Conservation (phyloP, 1,140 invertebrate species). For the Apis mellifera region Amel_HAv3.1 CM009936.2:13787501-13788000, state of each 20-base stretch:
- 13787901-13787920: slow-evolving; percentile 49
- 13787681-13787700: slow-evolving; percentile 17
- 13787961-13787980: slow-evolving; percentile 41
- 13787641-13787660: slow-evolving; percentile 60
- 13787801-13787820: too few relatives aligned
- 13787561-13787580: slow-evolving; percentile 78
- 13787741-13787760: too few relatives aligned
- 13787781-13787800: too few relatives aligned
- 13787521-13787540: slow-evolving; percentile 75
- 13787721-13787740: too few relatives aligned
- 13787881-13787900: slow-evolving; percentile 29
- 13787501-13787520: slow-evolving; percentile 54
- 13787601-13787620: slow-evolving; percentile 40
- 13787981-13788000: slow-evolving; percentile 47
- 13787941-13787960: slow-evolving; percentile 69
- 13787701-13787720: too few relatives aligned
- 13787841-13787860: too few relatives aligned
- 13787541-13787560: slow-evolving; percentile 82
- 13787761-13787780: too few relatives aligned
- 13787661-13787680: slow-evolving; percentile 44
- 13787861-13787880: too few relatives aligned
- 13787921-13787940: slow-evolving; percentile 61
- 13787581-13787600: slow-evolving; percentile 70
- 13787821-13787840: too few relatives aligned
- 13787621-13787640: slow-evolving; percentile 56